These are phyloP conservation scores for Aleiodes sp. DNA, from an alignment of 1,140 invertebrate genomes.

Conservation along the genomic window DNA sequence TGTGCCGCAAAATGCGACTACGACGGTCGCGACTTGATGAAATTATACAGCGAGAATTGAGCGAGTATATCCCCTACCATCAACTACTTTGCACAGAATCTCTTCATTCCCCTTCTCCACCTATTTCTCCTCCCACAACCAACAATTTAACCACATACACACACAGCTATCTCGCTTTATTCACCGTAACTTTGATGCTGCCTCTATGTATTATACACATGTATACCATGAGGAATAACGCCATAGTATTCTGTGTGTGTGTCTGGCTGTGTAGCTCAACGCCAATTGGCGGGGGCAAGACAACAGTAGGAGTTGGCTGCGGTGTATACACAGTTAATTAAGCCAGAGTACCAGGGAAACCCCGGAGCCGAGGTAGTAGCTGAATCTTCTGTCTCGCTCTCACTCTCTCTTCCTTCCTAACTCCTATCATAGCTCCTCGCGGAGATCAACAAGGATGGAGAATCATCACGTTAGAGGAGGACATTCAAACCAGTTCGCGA, in stretches of 20 bases:
- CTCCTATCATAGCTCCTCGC: neutral
- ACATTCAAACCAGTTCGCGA: conserved; percentile 28
- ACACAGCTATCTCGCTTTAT: neutral
- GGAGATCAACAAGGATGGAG: conserved; percentile 23
- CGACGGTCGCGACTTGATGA: conserved; percentile 56
- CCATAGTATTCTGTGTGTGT: conserved; percentile 15
- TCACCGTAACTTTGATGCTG: neutral
- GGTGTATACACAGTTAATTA: conserved; percentile 67
- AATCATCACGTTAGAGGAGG: conserved; percentile 24
- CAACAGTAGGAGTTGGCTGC: conserved; percentile 61
- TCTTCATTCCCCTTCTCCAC: neutral
- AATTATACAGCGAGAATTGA: conserved; percentile 63
- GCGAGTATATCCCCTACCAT: conserved; percentile 41
- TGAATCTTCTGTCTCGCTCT: conserved; percentile 1
- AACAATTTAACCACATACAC: neutral
- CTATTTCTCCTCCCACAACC: neutral
- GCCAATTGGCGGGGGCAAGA: conserved; percentile 63
- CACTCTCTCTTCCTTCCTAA: no score
- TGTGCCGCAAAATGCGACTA: conserved; percentile 41
- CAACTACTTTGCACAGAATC: conserved; percentile 12
- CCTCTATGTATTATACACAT: neutral
- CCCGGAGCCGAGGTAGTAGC: conserved; percentile 18
- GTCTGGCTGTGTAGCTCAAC: conserved; percentile 38
- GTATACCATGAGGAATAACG: conserved; percentile 11
- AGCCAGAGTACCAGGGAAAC: conserved; percentile 52